These are phyloP conservation scores for Aphrophora alni DNA, from an alignment of 2,888 invertebrate species.

Conservation along the genomic window DNA sequence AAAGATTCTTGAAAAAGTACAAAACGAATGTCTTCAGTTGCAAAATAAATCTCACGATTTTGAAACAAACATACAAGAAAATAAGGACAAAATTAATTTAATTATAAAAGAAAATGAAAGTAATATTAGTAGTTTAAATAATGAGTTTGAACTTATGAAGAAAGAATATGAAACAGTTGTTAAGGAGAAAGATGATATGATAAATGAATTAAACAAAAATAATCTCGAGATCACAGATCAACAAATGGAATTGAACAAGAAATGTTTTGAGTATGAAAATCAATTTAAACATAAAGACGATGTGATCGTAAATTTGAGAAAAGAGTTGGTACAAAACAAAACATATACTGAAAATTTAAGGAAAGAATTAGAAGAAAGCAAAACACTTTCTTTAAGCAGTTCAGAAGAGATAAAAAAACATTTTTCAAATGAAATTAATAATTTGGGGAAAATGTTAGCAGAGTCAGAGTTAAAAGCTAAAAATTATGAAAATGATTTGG, in stretches of 20 bases:
- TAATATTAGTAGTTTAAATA: conserved; percentile 54
- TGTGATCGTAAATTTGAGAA: conserved; percentile 3
- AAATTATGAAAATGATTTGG: conserved; percentile 50
- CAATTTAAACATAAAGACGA: conserved; percentile 19
- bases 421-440: conserved; percentile 54
- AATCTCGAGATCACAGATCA: neutral
- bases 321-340: conserved; percentile 20
- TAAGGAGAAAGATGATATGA: conserved; percentile 58
- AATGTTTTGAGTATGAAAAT: neutral
- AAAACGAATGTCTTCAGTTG: neutral
- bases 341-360: no score
- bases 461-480: conserved; percentile 52
- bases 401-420: conserved; percentile 51
- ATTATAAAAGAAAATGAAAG: conserved; percentile 22
- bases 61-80: neutral
- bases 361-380: neutral
- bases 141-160: conserved; percentile 61
- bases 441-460: conserved; percentile 53
- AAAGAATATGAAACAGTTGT: conserved; percentile 63
- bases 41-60: neutral
- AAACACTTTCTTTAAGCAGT: neutral
- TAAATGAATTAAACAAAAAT: neutral
- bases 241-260: neutral
- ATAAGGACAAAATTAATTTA: neutral
- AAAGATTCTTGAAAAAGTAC: neutral